These are phyloP conservation scores for Neotoxoptera formosana DNA, from an alignment of 1,140 invertebrate species.

Conservation along the genomic window DNA sequence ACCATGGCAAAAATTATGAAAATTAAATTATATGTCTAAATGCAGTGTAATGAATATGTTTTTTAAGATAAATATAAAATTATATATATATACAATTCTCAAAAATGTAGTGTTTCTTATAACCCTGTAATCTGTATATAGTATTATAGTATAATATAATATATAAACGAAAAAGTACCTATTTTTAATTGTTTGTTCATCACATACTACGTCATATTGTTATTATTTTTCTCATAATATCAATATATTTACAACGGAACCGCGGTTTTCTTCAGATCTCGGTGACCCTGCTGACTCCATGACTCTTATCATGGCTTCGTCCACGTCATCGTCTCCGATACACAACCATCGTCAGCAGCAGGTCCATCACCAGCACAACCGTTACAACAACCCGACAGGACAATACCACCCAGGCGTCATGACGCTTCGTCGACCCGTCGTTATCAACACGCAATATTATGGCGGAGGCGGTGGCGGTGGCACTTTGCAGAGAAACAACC, in stretches of 20 bases:
- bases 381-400: background rate
- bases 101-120: too few species aligned
- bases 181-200: background rate
- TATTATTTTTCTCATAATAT: background rate
- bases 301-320: background rate
- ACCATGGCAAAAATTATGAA: background rate
- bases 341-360: background rate
- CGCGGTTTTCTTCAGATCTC: background rate
- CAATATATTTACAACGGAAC: background rate
- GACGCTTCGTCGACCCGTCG: constrained; percentile 1
- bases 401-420: constrained; percentile 30
- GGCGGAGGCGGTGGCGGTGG: background rate
- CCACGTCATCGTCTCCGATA: constrained; percentile 26
- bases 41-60: too few species aligned
- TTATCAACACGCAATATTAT: constrained; percentile 8
- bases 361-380: background rate
- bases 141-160: too few species aligned
- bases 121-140: too few species aligned
- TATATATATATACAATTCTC: too few species aligned
- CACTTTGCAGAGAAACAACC: background rate
- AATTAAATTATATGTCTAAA: background rate
- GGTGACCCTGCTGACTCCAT: constrained; percentile 3
- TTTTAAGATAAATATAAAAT: too few species aligned
- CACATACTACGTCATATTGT: background rate
- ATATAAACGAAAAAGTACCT: background rate